Base-by-base conservation (phyloP, 2,888 invertebrate genomes). In the Meiosimyza decipiens region DNA sequence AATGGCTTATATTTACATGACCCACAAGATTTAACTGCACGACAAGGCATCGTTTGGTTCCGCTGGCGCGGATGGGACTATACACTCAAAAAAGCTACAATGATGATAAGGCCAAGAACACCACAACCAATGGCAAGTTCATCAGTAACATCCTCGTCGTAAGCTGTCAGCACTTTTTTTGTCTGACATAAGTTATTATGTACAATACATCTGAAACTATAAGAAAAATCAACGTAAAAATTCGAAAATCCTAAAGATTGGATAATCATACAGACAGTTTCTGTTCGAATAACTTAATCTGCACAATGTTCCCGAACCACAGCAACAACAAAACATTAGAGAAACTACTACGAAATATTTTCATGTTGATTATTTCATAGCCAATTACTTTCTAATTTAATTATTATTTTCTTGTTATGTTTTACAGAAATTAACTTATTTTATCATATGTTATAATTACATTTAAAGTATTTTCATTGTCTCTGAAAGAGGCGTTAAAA, bases 61-160 rank as follows among this genome's bases (percentile, higher is more conserved):
- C 93, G 96, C 82, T 96, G 96, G 96, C 91, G 95, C 88, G 96
- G 96, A 71, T 96, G 96, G 96, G 96, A 96, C 87, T 96, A 96
- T 88, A 96, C 96, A 18, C 88, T 96, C 76, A 96, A 95, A 87
- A 92, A 92, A 81, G 94, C 96, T 2, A 92, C 92, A 73, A 95
- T 96, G 95, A 95, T 96, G 95, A 96, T 96, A 83, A 93, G 94
- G 84, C 96, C 96, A 54, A 80, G 86, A 28, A 82, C 81, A 73
- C 86, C 84, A 9, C 86, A 84, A 74, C 82, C 84, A 40, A 79
- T 81, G 79, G 77, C 77, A 67, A 81, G 80, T 73, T 80, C 82
- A 73, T 77, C 79, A 75, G 76, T 81, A 71, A 75, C 79, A 67
- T 75, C 79, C 50, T 78, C 77, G 65, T 77, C 71, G n/a, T 67